phyloP scores from a whole-genome alignment of 2,888 invertebrate species.

The Lamellibrachia columna region DNA sequence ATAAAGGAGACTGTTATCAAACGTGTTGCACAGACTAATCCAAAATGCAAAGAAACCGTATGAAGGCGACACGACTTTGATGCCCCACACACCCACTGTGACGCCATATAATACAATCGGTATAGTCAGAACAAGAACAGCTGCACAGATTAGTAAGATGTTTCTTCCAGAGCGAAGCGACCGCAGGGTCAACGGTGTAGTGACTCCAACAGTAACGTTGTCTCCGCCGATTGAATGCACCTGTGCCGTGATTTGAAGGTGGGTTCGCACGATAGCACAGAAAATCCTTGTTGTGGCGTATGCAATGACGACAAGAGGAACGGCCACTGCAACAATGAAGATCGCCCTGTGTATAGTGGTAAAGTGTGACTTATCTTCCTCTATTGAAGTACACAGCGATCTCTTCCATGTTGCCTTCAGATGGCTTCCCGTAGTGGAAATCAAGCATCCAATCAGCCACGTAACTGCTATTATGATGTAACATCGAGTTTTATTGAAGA shows the following conservation, averaged over 20 bases:
- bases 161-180: background rate
- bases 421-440: background rate
- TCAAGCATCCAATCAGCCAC: background rate
- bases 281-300: background rate
- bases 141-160: background rate
- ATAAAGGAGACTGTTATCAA: background rate
- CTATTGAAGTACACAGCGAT: background rate
- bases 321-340: background rate
- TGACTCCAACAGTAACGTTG: background rate
- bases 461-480: background rate
- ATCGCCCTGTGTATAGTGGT: background rate
- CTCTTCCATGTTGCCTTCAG: background rate
- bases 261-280: background rate
- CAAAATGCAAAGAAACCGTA: background rate
- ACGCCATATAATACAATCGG: background rate
- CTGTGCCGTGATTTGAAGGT: background rate
- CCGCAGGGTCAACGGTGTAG: background rate
- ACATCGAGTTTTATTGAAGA: background rate
- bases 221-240: background rate
- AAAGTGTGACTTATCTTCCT: background rate
- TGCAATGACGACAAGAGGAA: background rate
- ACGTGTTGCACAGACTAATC: slow-evolving; percentile 3
- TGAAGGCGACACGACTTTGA: background rate
- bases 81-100: background rate
- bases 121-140: background rate